These are phyloP conservation scores for Orthosia cruda DNA, from an alignment of 2,888 invertebrate genomes.

Conservation along the genomic window DNA sequence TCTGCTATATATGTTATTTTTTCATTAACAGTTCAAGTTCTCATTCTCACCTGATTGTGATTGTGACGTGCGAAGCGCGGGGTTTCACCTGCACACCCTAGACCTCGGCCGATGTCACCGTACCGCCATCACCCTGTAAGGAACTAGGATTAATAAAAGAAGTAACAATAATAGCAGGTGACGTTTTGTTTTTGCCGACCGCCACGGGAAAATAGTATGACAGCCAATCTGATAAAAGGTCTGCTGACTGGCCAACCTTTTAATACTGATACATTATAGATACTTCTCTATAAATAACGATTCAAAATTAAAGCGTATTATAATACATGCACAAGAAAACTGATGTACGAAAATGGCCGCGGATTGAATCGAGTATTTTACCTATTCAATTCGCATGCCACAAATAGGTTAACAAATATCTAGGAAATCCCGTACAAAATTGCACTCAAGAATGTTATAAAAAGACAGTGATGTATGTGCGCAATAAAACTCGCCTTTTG, in stretches of 20 bases:
- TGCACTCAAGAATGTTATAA: slow-evolving; percentile 12
- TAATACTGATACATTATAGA: no score
- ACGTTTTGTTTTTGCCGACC: no score
- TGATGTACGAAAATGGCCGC: not conserved
- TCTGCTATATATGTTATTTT: no score
- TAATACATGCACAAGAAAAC: not conserved
- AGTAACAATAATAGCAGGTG: no score
- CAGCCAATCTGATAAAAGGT: no score
- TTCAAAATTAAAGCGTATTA: not conserved
- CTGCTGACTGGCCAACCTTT: no score
- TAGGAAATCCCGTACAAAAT: slow-evolving; percentile 10
- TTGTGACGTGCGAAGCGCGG: slow-evolving; percentile 94
- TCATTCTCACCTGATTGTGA: slow-evolving; percentile 91
- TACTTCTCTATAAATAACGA: not conserved
- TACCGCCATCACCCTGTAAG: slow-evolving; percentile 80
- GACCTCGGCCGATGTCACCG: slow-evolving; percentile 77
- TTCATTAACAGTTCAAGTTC: not conserved
- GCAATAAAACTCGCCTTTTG: slow-evolving; percentile 28
- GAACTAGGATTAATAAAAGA: not conserved
- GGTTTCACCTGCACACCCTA: slow-evolving; percentile 92
- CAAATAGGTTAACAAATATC: slow-evolving; percentile 19
- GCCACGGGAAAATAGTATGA: no score
- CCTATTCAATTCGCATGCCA: slow-evolving; percentile 7
- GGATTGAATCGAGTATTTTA: not conserved
- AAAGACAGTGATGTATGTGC: slow-evolving; percentile 20